Evolutionary conservation across 92 coral and sea anemone species (phyloP), one percentile per base, ranked within the genome.

Genomic region (Micromussa lordhowensis): DNA sequence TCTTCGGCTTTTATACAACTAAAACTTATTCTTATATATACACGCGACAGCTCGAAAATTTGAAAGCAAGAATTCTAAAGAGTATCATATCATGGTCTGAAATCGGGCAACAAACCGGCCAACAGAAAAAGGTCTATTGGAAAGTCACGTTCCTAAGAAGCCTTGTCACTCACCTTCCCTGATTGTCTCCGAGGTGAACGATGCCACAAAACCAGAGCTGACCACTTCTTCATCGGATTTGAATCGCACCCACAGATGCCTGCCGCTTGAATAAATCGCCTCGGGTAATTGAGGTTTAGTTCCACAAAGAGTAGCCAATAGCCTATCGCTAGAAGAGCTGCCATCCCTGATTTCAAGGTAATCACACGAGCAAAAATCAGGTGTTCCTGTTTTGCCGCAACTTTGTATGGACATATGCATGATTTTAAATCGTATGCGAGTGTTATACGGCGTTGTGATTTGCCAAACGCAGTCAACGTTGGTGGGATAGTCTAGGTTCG

Each of bases 321-420:
- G 34, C 44, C 30, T n/a, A 54, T 90, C 87, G 26, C 77, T 86
- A 16, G 87, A 35, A 14, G 73, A 75, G 24, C 87, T 74, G 24
- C 98, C 98, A 76, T 95, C 98, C 66, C 92, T 88, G 54, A 95
- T 86, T 81, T 93, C 94, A 21, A 95, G 81, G 55, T 88, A 89
- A 77, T 94, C 98, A 75, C 96, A 93, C 22, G 75, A 82, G 57
- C 96, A 93, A 32, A 83, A 89, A 22, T 86, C 89, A 32, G 81
- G 78, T 10, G 90, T 79, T 13, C 86, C 87, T 16, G 5, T n/a
- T 58, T 28, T n/a, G 12, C 93, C 79, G 57, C 96, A 93, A 63
- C 83, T 88, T 83, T 93, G 94, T 5, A 93, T 68, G 38, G 79
- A 75, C 80, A 93, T 72, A 40, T n/a, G 70, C 14, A 9, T 55